These are phyloP conservation scores for Cebidichthys violaceus DNA, from an alignment of 2,113 vertebrate species.

Conservation along the genomic window DNA sequence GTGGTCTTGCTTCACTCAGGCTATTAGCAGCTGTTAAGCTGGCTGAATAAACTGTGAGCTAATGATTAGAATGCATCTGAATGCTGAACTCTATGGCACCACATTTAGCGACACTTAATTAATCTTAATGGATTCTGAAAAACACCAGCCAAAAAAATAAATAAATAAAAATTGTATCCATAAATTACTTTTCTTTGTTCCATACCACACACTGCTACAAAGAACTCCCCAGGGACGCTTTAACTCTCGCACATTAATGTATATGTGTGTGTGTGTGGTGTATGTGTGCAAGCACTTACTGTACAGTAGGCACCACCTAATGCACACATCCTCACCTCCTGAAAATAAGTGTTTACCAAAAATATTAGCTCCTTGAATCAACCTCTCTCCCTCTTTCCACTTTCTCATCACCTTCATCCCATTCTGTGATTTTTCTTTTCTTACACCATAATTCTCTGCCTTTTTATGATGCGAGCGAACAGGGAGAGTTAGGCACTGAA, in stretches of 20 bases:
- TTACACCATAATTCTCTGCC: conserved; percentile 28
- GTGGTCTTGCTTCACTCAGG: conserved; percentile 62
- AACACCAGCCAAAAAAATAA: conserved; percentile 77
- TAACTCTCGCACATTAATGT: conserved; percentile 53
- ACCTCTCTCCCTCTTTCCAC: conserved; percentile 4
- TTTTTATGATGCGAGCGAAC: conserved; percentile 19
- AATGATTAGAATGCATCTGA: conserved; percentile 79
- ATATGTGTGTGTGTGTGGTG: conserved; percentile 33
- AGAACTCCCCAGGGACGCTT: conserved; percentile 56
- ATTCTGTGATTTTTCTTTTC: conserved; percentile 36
- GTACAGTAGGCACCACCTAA: background rate
- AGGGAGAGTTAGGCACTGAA: conserved; percentile 20
- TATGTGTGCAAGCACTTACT: conserved; percentile 28
- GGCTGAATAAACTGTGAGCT: conserved; percentile 68
- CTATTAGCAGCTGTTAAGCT: conserved; percentile 75
- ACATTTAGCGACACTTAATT: conserved; percentile 82
- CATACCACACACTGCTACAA: conserved; percentile 55
- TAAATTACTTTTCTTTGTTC: conserved; percentile 74
- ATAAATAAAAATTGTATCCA: conserved; percentile 61
- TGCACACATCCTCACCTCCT: background rate
- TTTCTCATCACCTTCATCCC: conserved; percentile 37
- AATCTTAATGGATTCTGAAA: conserved; percentile 84
- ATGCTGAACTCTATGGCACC: conserved; percentile 70
- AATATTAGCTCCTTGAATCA: conserved; percentile 58
- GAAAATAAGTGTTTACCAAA: conserved; percentile 33